Conservation (phyloP, 2,113 vertebrate species). For the Etheostoma cragini region DNA sequence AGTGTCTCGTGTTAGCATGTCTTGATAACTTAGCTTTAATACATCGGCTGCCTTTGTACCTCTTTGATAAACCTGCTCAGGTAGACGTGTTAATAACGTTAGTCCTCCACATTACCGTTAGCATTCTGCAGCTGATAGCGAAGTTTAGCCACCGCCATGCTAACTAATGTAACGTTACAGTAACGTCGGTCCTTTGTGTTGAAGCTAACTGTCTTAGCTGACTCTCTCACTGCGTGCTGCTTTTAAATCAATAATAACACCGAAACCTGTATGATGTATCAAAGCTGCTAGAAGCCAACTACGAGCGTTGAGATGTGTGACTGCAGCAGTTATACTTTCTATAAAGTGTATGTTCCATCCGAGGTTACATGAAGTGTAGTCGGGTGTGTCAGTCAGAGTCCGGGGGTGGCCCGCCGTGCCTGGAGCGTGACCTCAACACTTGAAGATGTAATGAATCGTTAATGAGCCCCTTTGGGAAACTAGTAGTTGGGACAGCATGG, state of each 20-base stretch:
- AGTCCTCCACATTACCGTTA: no score
- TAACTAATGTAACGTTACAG: constrained; percentile 17
- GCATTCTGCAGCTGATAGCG: not conserved
- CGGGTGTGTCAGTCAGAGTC: not conserved
- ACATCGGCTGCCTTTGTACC: no score
- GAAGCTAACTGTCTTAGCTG: constrained; percentile 18
- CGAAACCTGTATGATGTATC: no score
- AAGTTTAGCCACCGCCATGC: constrained; percentile 30
- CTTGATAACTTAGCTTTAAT: constrained; percentile 20
- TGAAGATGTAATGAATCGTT: constrained; percentile 1
- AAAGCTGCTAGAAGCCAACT: not conserved
- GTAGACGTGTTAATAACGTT: no score
- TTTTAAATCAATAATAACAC: not conserved
- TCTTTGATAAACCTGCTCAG: fast-evolving
- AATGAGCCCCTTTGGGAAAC: not conserved
- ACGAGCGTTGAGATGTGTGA: no score
- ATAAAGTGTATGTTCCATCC: no score
- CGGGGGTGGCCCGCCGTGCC: not conserved
- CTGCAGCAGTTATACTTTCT: no score
- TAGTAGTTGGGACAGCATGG: not conserved
- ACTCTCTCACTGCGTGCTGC: no score
- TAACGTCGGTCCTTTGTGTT: constrained; percentile 52
- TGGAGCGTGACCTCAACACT: not conserved
- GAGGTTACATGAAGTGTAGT: not conserved
- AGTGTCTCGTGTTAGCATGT: constrained; percentile 51